Evolutionary conservation across 2,888 invertebrate species (phyloP), one percentile per base, ranked within the genome.

Genomic region (Cataglyphis livida): DNA sequence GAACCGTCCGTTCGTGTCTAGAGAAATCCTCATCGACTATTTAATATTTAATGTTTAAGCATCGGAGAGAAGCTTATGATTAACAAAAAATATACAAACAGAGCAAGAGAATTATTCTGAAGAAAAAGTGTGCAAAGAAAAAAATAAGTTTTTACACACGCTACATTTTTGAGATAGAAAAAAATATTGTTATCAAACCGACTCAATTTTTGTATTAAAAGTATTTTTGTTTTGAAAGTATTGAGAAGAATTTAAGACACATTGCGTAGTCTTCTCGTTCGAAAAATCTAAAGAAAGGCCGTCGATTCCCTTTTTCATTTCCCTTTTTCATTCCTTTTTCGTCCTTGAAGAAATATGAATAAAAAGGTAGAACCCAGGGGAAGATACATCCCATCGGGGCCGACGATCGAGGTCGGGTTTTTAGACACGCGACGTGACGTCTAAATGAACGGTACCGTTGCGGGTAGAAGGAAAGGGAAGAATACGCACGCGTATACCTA

Each of bases 341-440:
- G n/a, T 35, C 78, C 59, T 78, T 59, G 54, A 51, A 15, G 64
- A 76, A 48, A 68, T 5, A 5, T 44, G 70, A 82, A 44, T n/a
- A 15, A 75, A 70, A 28, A 32, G 73, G 81, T 62, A 35, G 64
- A 41, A 70, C 25, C 65, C 12, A 61, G 78, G 73, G 73, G 76
- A 32, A 32, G 32, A 32, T 32, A 35, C 32, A 18, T 73, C 78
- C 88, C 91, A 93, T 92, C 89, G 91, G 90, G 92, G 93, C 88
- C 91, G 87, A 62, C 85, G 85, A 93, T 92, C 88, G 90, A 91
- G 93, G 93, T 91, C 92, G 87, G 84, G 83, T 90, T 92, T 92
- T 91, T 89, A 91, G 87, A 90, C 84, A 61, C 86, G 78, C 85
- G 18, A 48, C n/a, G 74, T 82, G 87, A 85, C 73, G 83, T 87